Conservation (phyloP, 2,888 invertebrate species). For the Dryocosmus kuriphilus region DNA sequence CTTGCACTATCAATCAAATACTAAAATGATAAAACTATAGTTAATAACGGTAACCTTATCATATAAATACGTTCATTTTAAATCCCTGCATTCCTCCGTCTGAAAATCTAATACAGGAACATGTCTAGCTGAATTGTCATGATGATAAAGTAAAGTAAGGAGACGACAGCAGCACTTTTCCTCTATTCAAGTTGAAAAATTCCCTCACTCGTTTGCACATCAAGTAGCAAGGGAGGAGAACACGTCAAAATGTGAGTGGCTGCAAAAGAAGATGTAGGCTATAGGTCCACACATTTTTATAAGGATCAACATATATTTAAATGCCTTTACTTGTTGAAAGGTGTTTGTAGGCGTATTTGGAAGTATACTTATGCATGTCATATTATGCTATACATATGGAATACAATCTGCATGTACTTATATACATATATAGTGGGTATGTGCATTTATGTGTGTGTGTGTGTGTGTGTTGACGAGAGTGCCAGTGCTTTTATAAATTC, state of each 20-base stretch:
- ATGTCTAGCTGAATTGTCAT: not conserved
- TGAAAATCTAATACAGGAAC: not conserved
- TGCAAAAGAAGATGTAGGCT: conserved; percentile 6
- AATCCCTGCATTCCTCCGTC: not conserved
- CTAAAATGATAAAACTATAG: too few relatives aligned
- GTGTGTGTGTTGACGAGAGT: conserved; percentile 25
- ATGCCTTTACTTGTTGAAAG: not conserved
- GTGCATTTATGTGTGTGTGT: not conserved
- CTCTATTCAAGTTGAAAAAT: not conserved
- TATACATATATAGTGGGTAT: not conserved
- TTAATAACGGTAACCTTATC: too few relatives aligned
- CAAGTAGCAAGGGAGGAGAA: not conserved
- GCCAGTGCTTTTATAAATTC: conserved; percentile 48
- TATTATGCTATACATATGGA: not conserved
- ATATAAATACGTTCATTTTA: too few relatives aligned
- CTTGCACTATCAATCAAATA: too few relatives aligned
- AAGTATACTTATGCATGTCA: not conserved
- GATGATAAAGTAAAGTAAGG: conserved; percentile 3
- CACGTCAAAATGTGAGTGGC: not conserved
- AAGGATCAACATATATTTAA: conserved; percentile 17
- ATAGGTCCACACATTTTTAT: not conserved
- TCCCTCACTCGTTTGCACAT: conserved; percentile 17
- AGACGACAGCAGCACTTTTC: conserved; percentile 9
- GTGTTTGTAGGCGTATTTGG: not conserved
- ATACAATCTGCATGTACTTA: not conserved